phyloP scores from a whole-genome alignment of 2,888 invertebrate species.

The Tetropium fuscum region DNA sequence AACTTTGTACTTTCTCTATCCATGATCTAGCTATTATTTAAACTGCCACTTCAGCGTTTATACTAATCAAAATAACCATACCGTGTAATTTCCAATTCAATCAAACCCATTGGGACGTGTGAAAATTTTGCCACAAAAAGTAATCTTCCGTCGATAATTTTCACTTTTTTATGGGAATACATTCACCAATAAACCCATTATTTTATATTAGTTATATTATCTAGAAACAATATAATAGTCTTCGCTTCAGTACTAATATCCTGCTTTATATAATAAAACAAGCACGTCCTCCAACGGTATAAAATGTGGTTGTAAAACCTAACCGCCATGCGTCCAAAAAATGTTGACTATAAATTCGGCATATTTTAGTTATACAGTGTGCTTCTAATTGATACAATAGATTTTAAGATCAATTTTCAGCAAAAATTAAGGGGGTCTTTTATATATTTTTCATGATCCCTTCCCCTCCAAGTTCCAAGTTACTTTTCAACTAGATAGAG shows the following conservation, averaged over 20 bases:
- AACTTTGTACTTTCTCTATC: no score
- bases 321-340: background rate
- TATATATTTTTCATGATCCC: no score
- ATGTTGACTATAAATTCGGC: background rate
- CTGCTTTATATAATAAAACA: conserved; percentile 13
- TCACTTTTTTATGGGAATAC: background rate
- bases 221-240: conserved; percentile 8
- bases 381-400: no score
- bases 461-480: no score
- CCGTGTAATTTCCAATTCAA: background rate
- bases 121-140: background rate
- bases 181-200: background rate
- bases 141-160: background rate
- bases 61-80: no score
- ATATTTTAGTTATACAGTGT: no score
- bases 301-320: background rate
- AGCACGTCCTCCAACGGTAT: conserved; percentile 15
- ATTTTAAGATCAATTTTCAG: no score
- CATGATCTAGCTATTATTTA: no score
- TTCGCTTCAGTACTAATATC: conserved; percentile 8
- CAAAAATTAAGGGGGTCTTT: no score
- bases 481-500: no score
- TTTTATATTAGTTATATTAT: conserved; percentile 2
- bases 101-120: conserved; percentile 1
- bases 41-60: no score